Conservation (phyloP, 2,797 vertebrate genomes). For the Takifugu ocellatus region DNA sequence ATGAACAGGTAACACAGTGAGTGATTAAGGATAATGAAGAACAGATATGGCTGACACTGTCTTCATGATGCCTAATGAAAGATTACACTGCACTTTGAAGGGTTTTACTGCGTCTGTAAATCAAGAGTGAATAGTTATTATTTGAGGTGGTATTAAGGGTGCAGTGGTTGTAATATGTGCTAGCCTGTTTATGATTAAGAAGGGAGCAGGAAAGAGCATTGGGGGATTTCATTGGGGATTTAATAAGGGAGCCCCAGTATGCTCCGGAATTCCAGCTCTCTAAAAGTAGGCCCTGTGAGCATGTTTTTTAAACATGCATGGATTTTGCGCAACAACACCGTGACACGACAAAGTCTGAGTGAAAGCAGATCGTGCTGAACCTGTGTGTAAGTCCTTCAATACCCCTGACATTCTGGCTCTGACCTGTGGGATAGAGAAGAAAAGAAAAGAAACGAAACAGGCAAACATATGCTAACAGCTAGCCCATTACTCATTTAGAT, state of each 20-base stretch:
- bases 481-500: conserved; percentile 47
- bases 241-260: conserved; percentile 65
- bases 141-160: conserved; percentile 82
- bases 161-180: conserved; percentile 66
- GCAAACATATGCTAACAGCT: conserved; percentile 67
- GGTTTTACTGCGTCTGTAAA: conserved; percentile 83
- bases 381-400: conserved; percentile 62
- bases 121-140: conserved; percentile 83
- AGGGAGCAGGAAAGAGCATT: conserved; percentile 52
- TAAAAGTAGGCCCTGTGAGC: conserved; percentile 41
- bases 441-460: conserved; percentile 49
- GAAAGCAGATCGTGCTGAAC: conserved; percentile 67
- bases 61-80: conserved; percentile 80
- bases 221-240: conserved; percentile 74
- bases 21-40: conserved; percentile 84
- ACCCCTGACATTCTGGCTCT: conserved; percentile 59
- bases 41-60: conserved; percentile 77
- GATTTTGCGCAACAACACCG: conserved; percentile 57
- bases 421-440: conserved; percentile 66
- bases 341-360: conserved; percentile 67
- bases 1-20: conserved; percentile 79
- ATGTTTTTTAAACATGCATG: conserved; percentile 57
- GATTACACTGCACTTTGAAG: conserved; percentile 84
- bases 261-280: conserved; percentile 67
- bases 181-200: conserved; percentile 78